phyloP scores from a whole-genome alignment of 2,797 vertebrate genomes.

The Calcarius lapponicus region DNA sequence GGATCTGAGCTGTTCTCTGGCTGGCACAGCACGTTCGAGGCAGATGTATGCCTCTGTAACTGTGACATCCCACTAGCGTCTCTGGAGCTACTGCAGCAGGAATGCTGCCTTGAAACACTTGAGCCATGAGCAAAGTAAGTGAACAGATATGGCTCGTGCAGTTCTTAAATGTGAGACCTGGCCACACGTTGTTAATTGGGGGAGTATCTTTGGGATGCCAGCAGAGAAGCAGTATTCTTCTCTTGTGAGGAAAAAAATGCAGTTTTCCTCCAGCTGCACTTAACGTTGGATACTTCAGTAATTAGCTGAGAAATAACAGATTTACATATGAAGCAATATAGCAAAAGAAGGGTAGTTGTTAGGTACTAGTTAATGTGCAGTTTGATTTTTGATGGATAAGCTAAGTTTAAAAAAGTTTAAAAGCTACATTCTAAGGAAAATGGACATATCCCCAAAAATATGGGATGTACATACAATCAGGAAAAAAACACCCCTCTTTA shows the following conservation, averaged over 20 bases:
- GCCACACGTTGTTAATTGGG: not conserved
- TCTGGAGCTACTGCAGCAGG: not conserved
- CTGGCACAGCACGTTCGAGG: not conserved
- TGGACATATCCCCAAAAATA: not conserved
- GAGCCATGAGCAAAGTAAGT: not conserved
- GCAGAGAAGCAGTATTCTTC: not conserved
- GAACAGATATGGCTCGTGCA: not conserved
- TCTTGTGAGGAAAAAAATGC: not conserved
- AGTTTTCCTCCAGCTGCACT: not conserved
- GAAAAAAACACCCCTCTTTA: not conserved
- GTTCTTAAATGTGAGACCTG: not conserved
- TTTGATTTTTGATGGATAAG: not conserved
- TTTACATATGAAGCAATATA: not conserved
- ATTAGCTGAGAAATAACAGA: not conserved
- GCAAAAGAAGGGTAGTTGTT: not conserved
- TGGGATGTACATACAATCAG: not conserved
- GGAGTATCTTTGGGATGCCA: not conserved
- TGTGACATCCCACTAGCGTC: not conserved
- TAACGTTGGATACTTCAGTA: not conserved
- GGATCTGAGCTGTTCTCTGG: not conserved
- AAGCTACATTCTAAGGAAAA: not conserved
- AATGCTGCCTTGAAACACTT: not conserved
- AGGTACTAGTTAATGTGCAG: not conserved
- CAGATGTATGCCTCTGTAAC: not conserved
- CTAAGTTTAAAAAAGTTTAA: not conserved